Evolutionary conservation across 2,888 invertebrate genomes (phyloP).

Genomic region (Cryptus armator): DNA sequence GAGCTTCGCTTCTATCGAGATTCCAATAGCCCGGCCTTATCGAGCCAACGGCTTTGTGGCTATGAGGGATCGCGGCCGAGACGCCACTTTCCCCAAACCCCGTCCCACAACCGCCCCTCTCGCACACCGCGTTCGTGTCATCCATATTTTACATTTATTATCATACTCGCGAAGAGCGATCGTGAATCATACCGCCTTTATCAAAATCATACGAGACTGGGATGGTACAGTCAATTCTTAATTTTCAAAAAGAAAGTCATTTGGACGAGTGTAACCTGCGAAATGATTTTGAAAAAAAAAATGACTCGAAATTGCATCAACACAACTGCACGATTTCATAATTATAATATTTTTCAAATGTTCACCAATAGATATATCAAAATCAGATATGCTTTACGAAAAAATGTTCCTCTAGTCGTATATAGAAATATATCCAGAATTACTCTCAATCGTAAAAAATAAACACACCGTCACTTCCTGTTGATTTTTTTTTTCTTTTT

Average conservation of each 20-base stretch:
- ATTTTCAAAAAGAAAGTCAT: not conserved
- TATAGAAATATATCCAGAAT: not conserved
- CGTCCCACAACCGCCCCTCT: constrained; percentile 73
- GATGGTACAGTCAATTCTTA: not conserved
- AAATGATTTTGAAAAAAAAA: not conserved
- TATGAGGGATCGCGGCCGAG: constrained; percentile 83
- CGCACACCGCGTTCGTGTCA: constrained; percentile 72
- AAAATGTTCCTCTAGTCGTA: not conserved
- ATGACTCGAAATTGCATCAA: not conserved
- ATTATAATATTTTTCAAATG: not conserved
- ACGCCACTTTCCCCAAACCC: constrained; percentile 67
- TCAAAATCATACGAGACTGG: constrained; percentile 46
- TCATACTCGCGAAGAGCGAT: constrained; percentile 80
- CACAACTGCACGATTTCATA: no score
- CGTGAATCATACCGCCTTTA: constrained; percentile 79
- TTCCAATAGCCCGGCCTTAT: constrained; percentile 84
- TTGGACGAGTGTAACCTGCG: not conserved
- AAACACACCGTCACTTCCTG: not conserved
- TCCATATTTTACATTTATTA: constrained; percentile 83
- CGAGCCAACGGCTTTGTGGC: constrained; percentile 82
- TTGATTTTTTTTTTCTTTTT: not conserved
- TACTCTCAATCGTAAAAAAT: not conserved
- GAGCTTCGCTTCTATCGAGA: constrained; percentile 81
- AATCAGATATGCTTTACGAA: not conserved
- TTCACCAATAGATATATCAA: not conserved